Evolutionary conservation across 2,797 vertebrate genomes (phyloP).

Genomic region (Eptatretus atami): DNA sequence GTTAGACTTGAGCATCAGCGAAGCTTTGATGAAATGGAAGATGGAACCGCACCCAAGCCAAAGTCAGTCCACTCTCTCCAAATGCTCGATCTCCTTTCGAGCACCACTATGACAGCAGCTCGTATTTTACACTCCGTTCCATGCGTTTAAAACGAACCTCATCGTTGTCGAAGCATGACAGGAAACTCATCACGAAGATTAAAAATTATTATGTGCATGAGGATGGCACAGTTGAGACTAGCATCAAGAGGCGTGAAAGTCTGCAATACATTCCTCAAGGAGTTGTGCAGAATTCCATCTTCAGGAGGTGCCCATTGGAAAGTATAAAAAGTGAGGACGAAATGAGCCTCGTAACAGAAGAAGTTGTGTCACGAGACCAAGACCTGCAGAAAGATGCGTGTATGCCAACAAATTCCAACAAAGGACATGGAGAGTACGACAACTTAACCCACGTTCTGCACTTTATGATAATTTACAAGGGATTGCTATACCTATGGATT

Average conservation of each 20-base stretch:
- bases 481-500: too few species aligned
- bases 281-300: conserved; percentile 23
- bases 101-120: neutral
- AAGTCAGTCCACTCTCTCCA: neutral
- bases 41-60: neutral
- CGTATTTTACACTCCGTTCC: too few species aligned
- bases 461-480: too few species aligned
- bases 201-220: conserved; percentile 24
- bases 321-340: too few species aligned
- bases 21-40: too few species aligned
- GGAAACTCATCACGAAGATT: conserved; percentile 30
- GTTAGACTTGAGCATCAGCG: too few species aligned
- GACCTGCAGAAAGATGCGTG: too few species aligned
- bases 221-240: conserved; percentile 9
- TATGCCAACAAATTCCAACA: too few species aligned
- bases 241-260: conserved; percentile 15
- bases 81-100: neutral
- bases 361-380: too few species aligned
- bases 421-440: too few species aligned
- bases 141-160: conserved; percentile 7
- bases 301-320: conserved; percentile 8
- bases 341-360: too few species aligned
- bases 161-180: conserved; percentile 18
- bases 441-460: too few species aligned
- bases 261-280: conserved; percentile 25